Evolutionary conservation across 1,140 invertebrate species (phyloP), one percentile per base, ranked within the genome.

Genomic region (Nephila pilipes): DNA sequence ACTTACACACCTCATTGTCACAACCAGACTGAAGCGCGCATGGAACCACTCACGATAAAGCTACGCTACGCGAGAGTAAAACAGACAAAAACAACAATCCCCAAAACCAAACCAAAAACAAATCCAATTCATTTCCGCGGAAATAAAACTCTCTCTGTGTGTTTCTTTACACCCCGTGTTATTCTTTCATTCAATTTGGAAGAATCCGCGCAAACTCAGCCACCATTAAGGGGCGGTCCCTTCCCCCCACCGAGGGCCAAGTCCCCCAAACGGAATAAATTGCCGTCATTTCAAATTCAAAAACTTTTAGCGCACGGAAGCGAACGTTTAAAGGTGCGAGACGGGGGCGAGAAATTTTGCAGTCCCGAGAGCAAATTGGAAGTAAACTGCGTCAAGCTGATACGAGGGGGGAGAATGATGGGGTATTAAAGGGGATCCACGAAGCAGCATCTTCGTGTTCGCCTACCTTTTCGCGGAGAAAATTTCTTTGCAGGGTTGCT

Each of bases 221-320:
- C 58, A 85, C 91, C 81, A 87, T 93, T 91, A 93, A 58, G 83
- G 83, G 85, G 85, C 60, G 83, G 85, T 69, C 38, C 32, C 58
- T 25, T 38, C 87, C 65, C 57, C 79, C n/a, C 79, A 32, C 22
- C 25, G 14, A 57, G 89, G 75, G 36, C 57, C 65, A 46, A n/a
- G 25, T 69, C 55, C 79, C 80, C 54, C 57, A 29, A 29, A 63
- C 29, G 85, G 92, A 83, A 93, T 93, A 89, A 93, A 93, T 93
- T 89, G 92, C 87, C 92, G 92, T 93, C 92, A 93, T 93, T 93
- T 93, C 92, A 83, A 93, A 93, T 93, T 93, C 92, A 93, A 89
- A 93, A 93, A 93, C 92, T 93, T 93, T 93, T 89, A 89, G 85
- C 58, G 92, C 92, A 93, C 92, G 92, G 79, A 89, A 93, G 87